Conservation (phyloP, 2,888 invertebrate genomes). For the Helicoverpa assulta region DNA sequence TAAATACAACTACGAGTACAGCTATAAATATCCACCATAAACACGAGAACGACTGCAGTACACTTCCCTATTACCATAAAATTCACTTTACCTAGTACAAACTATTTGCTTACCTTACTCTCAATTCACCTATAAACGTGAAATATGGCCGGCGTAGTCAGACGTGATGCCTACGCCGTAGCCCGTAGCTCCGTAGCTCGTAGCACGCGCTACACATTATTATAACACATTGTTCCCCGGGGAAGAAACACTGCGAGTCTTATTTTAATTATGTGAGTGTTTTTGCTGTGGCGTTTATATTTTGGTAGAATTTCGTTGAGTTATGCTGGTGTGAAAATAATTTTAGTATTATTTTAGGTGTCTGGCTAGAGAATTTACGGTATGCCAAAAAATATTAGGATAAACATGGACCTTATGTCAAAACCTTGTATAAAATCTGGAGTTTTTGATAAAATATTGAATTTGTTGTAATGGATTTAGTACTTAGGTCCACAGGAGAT, state of each 20-base stretch:
- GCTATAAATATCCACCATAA: neutral
- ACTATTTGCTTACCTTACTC: constrained; percentile 32
- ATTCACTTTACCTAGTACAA: constrained; percentile 4
- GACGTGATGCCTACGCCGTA: constrained; percentile 51
- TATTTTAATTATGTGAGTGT: constrained; percentile 51
- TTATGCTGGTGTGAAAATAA: neutral
- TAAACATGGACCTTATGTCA: too few relatives aligned
- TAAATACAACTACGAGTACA: neutral
- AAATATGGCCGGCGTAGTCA: constrained; percentile 17
- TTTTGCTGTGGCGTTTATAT: constrained; percentile 23
- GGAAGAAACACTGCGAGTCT: constrained; percentile 29
- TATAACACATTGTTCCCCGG: constrained; percentile 49
- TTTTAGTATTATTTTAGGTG: neutral
- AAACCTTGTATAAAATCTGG: too few relatives aligned
- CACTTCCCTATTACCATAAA: constrained; percentile 3
- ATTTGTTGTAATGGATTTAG: too few relatives aligned
- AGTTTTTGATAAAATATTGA: too few relatives aligned
- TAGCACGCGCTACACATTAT: constrained; percentile 54
- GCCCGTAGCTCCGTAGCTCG: constrained; percentile 47
- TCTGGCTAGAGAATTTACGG: neutral
- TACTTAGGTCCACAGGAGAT: too few relatives aligned
- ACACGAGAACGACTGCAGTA: neutral
- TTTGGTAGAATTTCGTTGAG: constrained; percentile 21
- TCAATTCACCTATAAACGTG: constrained; percentile 35
- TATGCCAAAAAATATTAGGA: too few relatives aligned